A percentile compares a stretch with the other conserved stretches of the same genome.
phyloP scores from a whole-genome alignment of 23 tunicate genomes.

The Trididemnum clinides region DNA sequence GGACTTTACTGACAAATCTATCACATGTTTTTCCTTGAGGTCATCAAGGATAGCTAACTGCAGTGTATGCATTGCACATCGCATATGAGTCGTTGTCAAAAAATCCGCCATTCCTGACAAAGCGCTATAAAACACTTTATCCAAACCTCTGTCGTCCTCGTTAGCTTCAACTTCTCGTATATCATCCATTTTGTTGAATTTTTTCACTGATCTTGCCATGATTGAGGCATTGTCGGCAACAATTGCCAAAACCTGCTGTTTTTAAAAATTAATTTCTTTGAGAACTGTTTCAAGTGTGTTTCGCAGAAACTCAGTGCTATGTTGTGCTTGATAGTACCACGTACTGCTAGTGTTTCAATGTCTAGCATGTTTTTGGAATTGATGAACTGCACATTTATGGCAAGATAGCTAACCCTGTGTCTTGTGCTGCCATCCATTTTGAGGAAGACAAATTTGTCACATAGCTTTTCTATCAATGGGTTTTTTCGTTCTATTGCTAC shows the following conservation, averaged over 20 bases:
- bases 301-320: slow-evolving; percentile 2
- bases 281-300: too few species aligned
- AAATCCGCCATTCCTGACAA: too few species aligned
- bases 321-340: not conserved
- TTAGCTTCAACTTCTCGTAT: not conserved
- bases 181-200: slow-evolving; percentile 3
- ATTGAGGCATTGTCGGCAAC: slow-evolving; percentile 5
- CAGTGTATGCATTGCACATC: slow-evolving; percentile 27
- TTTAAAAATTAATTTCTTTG: not conserved
- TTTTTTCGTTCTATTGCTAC: not conserved
- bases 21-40: slow-evolving; percentile 8
- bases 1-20: not conserved
- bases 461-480: not conserved
- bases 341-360: too few species aligned
- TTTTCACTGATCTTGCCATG: slow-evolving; percentile 10
- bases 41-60: slow-evolving; percentile 11
- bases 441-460: too few species aligned
- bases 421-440: too few species aligned
- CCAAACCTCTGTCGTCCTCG: not conserved
- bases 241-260: slow-evolving; percentile 22
- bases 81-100: too few species aligned
- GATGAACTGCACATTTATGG: too few species aligned
- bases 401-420: too few species aligned
- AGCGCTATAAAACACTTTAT: too few species aligned
- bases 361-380: too few species aligned